phyloP scores from a whole-genome alignment of 2,797 vertebrate species.

The Arremon brunneinucha region DNA sequence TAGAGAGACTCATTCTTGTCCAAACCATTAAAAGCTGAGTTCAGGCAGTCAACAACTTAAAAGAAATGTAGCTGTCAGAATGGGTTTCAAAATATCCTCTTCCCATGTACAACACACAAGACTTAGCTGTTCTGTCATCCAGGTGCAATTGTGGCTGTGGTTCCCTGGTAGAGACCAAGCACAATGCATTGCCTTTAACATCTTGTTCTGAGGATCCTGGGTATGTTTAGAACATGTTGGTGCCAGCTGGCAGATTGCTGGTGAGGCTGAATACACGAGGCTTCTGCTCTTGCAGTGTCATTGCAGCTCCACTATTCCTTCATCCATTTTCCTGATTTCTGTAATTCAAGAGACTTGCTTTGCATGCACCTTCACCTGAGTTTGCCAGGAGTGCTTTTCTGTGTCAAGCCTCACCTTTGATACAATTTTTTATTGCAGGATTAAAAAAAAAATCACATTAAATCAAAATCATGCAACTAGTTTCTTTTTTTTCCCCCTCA shows the following conservation, averaged over 20 bases:
- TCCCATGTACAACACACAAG: neutral
- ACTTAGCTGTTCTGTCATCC: conserved; percentile 12
- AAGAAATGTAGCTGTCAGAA: neutral
- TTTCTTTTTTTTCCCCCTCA: neutral
- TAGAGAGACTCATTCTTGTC: neutral
- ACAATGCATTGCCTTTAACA: neutral
- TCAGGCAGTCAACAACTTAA: neutral
- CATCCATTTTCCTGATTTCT: neutral
- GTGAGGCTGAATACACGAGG: neutral
- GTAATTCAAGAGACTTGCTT: neutral
- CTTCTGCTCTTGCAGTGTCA: neutral
- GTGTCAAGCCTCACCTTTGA: neutral
- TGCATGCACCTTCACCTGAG: neutral
- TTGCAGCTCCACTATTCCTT: neutral
- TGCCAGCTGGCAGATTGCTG: conserved; percentile 47
- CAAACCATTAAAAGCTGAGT: neutral
- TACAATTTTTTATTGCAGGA: neutral
- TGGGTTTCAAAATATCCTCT: neutral
- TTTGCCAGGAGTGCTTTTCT: neutral
- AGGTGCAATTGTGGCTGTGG: conserved; percentile 32
- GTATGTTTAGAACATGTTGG: conserved; percentile 39
- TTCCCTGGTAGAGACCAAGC: neutral
- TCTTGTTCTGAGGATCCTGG: conserved; percentile 38
- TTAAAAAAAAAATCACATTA: neutral
- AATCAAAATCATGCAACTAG: neutral